Conservation (phyloP, 2,113 vertebrate species). For the Pteropus alecto region DNA sequence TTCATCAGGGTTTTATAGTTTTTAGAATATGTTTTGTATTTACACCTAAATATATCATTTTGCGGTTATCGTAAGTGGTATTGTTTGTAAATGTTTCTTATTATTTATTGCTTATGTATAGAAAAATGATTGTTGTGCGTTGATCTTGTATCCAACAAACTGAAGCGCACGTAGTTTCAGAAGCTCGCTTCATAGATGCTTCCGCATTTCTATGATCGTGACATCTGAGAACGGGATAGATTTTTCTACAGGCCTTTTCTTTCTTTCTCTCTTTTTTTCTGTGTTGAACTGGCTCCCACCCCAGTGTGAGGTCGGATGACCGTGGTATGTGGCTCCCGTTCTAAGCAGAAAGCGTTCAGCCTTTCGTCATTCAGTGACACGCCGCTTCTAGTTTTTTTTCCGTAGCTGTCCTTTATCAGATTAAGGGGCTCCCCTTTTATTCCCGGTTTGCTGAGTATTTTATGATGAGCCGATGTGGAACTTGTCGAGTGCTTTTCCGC, state of each 20-base stretch:
- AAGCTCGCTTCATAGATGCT: background rate
- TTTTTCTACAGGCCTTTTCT: background rate
- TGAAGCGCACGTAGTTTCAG: background rate
- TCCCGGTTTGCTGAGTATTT: background rate
- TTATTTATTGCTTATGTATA: background rate
- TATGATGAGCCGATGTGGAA: background rate
- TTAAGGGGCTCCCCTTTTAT: background rate
- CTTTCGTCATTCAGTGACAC: background rate
- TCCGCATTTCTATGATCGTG: background rate
- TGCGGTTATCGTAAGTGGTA: background rate
- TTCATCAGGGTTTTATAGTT: background rate
- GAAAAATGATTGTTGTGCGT: background rate
- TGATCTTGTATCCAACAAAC: background rate
- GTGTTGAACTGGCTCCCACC: background rate
- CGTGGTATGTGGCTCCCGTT: background rate
- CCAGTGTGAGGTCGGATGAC: fast-evolving
- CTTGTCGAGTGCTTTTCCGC: background rate
- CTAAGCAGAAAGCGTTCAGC: background rate
- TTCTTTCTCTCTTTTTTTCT: background rate
- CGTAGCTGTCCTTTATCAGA: background rate
- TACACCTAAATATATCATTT: background rate
- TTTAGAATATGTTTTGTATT: background rate
- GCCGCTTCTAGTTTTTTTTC: background rate
- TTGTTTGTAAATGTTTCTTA: background rate
- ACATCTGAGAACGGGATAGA: background rate